These are phyloP conservation scores for Physocephala rufipes DNA, from an alignment of 2,888 invertebrate genomes.

Conservation along the genomic window DNA sequence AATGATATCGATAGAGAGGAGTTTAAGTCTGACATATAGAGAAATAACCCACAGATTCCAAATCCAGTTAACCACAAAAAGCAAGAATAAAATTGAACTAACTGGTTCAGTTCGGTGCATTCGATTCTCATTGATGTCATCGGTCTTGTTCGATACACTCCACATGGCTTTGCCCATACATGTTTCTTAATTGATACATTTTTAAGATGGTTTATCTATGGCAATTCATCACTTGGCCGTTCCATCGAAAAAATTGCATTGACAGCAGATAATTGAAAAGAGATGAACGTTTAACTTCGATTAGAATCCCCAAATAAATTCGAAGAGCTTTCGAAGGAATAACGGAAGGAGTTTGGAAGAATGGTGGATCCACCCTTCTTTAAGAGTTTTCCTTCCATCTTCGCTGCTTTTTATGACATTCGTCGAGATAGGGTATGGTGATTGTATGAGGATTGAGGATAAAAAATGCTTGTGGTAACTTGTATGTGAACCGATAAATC, in stretches of 20 bases:
- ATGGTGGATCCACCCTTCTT: neutral
- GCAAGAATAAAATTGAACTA: no score
- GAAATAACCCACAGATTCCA: neutral
- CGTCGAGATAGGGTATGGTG: no score
- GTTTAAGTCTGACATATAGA: neutral
- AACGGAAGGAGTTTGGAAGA: no score
- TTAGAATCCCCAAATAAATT: neutral
- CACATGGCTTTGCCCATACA: conserved; percentile 26
- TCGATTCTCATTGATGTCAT: no score
- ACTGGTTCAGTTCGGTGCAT: no score
- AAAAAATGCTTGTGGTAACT: conserved; percentile 27
- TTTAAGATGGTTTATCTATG: neutral
- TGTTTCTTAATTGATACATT: conserved; percentile 28
- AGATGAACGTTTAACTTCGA: conserved; percentile 9
- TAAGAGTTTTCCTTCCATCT: neutral
- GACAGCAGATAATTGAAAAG: conserved; percentile 30
- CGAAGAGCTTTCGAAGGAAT: neutral
- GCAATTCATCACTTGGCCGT: conserved; percentile 27
- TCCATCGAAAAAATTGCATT: conserved; percentile 20
- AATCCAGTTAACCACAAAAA: no score
- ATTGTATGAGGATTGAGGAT: no score
- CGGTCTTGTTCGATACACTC: neutral
- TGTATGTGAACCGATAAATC: conserved; percentile 27
- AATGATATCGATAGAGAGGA: neutral
- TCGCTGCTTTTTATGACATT: no score